These are phyloP conservation scores for Euschistus heros DNA, from an alignment of 1,140 invertebrate species.

Conservation along the genomic window DNA sequence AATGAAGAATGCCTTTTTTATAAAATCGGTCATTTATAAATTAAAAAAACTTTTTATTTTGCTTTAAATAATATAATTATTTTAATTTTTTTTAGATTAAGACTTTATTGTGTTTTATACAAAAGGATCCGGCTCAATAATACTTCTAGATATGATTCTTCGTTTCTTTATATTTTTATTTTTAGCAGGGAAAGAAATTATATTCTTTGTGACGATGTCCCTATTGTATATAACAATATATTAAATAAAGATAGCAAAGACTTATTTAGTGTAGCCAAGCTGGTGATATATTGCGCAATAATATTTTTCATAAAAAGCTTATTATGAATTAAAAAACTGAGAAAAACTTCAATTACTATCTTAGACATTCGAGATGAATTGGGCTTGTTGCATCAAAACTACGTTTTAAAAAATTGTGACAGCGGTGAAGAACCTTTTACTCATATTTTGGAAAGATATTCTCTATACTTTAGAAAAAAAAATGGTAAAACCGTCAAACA, in stretches of 20 bases:
- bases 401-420: slow-evolving; percentile 69
- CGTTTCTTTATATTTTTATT: slow-evolving; percentile 85
- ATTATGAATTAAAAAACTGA: slow-evolving; percentile 76
- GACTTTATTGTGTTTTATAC: slow-evolving; percentile 91
- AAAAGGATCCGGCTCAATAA: slow-evolving; percentile 65
- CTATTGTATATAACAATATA: slow-evolving; percentile 83
- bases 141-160: slow-evolving; percentile 57
- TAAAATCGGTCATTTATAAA: no score
- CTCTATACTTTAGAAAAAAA: slow-evolving; percentile 46
- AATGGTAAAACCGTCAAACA: slow-evolving; percentile 27
- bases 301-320: slow-evolving; percentile 70
- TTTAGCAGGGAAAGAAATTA: slow-evolving; percentile 90
- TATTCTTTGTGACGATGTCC: slow-evolving; percentile 85
- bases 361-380: slow-evolving; percentile 57
- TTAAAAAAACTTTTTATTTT: no score
- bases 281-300: slow-evolving; percentile 52
- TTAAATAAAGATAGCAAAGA: slow-evolving; percentile 35
- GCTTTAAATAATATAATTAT: no score
- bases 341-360: slow-evolving; percentile 85
- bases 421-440: slow-evolving; percentile 58
- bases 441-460: slow-evolving; percentile 54
- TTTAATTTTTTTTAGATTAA: slow-evolving; percentile 58
- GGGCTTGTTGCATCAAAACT: slow-evolving; percentile 79
- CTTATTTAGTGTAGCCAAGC: slow-evolving; percentile 60
- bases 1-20: no score